Conservation (phyloP, 2,797 vertebrate species). For the Carduelis carduelis region DNA sequence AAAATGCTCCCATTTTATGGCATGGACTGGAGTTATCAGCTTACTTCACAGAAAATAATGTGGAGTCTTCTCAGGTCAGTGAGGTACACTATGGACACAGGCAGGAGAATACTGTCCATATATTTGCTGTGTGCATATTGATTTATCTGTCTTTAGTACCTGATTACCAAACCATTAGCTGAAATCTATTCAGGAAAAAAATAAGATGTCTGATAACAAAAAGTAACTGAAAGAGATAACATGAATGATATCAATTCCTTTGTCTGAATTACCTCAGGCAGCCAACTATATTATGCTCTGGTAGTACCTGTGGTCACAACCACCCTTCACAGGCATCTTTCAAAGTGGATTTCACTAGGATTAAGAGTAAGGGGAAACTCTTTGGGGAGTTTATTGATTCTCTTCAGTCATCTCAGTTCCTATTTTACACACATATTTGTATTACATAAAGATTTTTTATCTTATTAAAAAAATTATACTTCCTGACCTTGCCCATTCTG, state of each 20-base stretch:
- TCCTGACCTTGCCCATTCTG: background rate
- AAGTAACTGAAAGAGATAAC: background rate
- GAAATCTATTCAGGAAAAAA: background rate
- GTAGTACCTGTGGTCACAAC: background rate
- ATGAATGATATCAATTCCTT: background rate
- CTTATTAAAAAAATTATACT: background rate
- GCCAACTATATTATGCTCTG: background rate
- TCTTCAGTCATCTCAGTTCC: background rate
- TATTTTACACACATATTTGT: background rate
- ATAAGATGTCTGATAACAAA: background rate
- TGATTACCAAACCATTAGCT: background rate
- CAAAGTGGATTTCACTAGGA: background rate
- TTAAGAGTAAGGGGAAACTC: background rate
- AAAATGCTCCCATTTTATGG: background rate
- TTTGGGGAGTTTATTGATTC: background rate
- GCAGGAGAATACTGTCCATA: background rate
- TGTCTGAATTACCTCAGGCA: background rate
- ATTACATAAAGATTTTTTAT: background rate
- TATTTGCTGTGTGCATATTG: rapidly evolving
- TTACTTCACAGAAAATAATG: background rate
- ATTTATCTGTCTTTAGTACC: background rate
- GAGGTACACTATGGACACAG: background rate
- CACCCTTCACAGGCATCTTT: background rate
- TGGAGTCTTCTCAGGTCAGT: background rate
- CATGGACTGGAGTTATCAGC: background rate